Base-by-base conservation (phyloP, 2,888 invertebrate species). In the Lottia scabra region DNA sequence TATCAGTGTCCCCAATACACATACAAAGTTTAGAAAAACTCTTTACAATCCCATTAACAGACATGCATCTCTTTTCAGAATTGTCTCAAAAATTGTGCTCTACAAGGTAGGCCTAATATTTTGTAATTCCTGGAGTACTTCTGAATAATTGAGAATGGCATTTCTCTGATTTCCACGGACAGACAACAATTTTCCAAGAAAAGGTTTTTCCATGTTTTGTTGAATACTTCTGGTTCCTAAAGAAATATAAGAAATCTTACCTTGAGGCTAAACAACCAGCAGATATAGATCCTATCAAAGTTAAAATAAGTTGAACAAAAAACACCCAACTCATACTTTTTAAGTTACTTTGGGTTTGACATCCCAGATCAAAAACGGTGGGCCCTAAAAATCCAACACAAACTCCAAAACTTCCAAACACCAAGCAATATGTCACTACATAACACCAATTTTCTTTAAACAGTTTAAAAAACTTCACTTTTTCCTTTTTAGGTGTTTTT, bases 301-400 rank as follows among this genome's bases (percentile, higher is more conserved):
- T 89, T 85, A 89, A 90, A 62, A 90, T 81, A 38, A 90, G 85
- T 77, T 91, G 91, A 6, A 89, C 87, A 82, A 91, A 90, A 81
- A 91, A 91, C 23, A 90, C 88, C 90, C 90, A 90, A 73, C 88
- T 89, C 88, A 91, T 90, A 65, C 87, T 84, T 73, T 86, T 82
- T 72, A 90, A 83, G 66, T 87, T 87, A 0, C 90, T 86, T 4
- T 85, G 85, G 0, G 90, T 91, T 76, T 90, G 88, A 75, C 91
- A 91, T 12, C 90, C 90, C 6, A 91, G 82, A 77, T 91, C 91
- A 77, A 90, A 85, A 13, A 91, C 82, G 0, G 90, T 90, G 15
- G 91, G 91, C 0, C 91, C 91, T 46, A 91, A 84, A 79, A 91
- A 91, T 19, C 90, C 91, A 45, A 91, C 90, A 72, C 91, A 90